phyloP scores from a whole-genome alignment of 2,113 vertebrate species.

The Acanthisitta chloris region DNA sequence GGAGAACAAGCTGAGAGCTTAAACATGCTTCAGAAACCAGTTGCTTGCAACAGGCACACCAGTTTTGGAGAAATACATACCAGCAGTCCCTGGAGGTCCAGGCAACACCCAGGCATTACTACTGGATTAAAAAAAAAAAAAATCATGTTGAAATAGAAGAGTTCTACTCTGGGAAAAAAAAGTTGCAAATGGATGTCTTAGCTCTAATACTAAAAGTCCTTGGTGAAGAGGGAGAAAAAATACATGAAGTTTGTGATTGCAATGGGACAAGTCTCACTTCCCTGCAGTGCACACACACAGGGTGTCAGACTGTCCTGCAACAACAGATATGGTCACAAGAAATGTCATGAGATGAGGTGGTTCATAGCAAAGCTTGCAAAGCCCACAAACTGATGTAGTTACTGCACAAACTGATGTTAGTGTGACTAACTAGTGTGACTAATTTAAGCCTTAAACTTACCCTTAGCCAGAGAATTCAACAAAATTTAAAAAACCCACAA shows the following conservation, averaged over 20 bases:
- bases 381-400: not conserved
- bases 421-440: not conserved
- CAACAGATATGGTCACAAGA: not conserved
- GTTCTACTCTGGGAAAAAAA: not conserved
- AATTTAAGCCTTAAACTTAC: not conserved
- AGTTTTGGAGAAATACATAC: not conserved
- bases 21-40: not conserved
- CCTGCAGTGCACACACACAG: rapidly evolving
- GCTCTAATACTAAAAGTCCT: not conserved
- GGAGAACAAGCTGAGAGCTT: not conserved
- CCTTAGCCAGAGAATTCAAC: not conserved
- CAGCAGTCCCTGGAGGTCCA: not conserved
- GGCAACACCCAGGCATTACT: not conserved
- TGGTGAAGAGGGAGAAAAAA: not conserved
- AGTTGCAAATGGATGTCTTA: not conserved
- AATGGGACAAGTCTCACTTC: not conserved
- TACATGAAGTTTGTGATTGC: not conserved
- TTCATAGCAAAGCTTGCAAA: not conserved
- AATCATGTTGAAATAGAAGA: not conserved
- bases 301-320: not conserved
- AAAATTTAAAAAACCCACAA: not conserved
- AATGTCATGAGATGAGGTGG: not conserved
- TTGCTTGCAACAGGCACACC: not conserved
- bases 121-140: not conserved
- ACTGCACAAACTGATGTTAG: not conserved